phyloP scores from a whole-genome alignment of 2,888 invertebrate species.

The Leucophenga maculata region DNA sequence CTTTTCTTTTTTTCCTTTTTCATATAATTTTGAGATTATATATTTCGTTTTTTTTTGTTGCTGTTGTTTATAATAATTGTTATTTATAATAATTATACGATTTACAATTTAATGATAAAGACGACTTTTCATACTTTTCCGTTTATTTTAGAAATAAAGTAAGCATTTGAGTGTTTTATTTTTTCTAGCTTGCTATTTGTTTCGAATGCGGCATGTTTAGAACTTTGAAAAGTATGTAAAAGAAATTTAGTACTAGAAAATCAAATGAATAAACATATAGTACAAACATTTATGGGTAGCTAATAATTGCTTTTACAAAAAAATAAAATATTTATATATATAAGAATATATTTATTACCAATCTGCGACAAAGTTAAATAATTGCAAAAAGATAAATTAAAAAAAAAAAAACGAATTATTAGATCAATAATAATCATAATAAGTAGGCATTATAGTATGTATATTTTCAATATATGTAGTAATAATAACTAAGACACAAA shows the following conservation, averaged over 20 bases:
- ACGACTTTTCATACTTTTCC: conserved; percentile 58
- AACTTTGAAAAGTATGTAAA: neutral
- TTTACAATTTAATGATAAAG: conserved; percentile 41
- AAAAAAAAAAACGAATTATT: neutral
- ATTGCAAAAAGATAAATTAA: neutral
- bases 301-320: neutral
- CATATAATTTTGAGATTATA: conserved; percentile 21
- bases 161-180: conserved; percentile 61
- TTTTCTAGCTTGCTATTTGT: conserved; percentile 40
- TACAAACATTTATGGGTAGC: neutral
- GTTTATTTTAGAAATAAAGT: conserved; percentile 67
- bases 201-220: neutral
- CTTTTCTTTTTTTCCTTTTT: neutral
- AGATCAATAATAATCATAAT: neutral
- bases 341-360: neutral
- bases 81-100: conserved; percentile 15
- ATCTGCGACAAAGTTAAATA: neutral
- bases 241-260: neutral
- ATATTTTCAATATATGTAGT: neutral
- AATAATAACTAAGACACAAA: conserved; percentile 13
- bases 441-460: neutral
- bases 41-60: neutral
- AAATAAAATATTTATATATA: no score
- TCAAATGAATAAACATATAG: neutral
- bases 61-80: conserved; percentile 7